Conservation (phyloP, 2,888 invertebrate genomes). For the Silvanus unidentatus region DNA sequence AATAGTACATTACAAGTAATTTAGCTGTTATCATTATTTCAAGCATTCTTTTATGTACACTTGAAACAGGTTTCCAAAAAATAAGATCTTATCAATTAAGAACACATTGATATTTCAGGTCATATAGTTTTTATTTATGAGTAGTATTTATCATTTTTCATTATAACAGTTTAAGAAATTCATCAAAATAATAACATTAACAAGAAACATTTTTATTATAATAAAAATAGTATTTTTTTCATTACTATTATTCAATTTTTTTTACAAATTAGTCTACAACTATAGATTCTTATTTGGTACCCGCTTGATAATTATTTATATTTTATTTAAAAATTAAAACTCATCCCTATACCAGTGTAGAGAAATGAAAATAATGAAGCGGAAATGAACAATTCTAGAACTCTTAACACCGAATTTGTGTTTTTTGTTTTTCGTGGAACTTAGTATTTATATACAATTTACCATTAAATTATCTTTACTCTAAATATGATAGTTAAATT, state of each 20-base stretch:
- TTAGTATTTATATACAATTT: slow-evolving; percentile 1
- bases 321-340: slow-evolving; percentile 13
- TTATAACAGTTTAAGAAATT: background rate
- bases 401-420: slow-evolving; percentile 23
- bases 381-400: slow-evolving; percentile 17
- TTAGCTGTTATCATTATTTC: no score
- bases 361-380: slow-evolving; percentile 13
- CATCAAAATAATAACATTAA: slow-evolving; percentile 22
- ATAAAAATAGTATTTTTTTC: slow-evolving; percentile 38
- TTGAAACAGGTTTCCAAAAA: no score
- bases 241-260: no score
- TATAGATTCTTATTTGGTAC: slow-evolving; percentile 34
- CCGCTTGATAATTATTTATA: slow-evolving; percentile 27
- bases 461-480: background rate
- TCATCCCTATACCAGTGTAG: slow-evolving; percentile 32
- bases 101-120: no score
- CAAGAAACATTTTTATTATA: slow-evolving; percentile 32
- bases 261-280: slow-evolving; percentile 8
- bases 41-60: no score
- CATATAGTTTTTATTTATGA: no score
- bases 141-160: no score
- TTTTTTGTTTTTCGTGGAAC: no score
- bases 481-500: no score
- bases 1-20: no score
- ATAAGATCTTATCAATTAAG: no score